Percentiles rank a stretch among this genome's conserved stretches.
These are phyloP conservation scores for Lophotis ruficrista DNA, from an alignment of 2,113 vertebrate species.

Conservation along the genomic window DNA sequence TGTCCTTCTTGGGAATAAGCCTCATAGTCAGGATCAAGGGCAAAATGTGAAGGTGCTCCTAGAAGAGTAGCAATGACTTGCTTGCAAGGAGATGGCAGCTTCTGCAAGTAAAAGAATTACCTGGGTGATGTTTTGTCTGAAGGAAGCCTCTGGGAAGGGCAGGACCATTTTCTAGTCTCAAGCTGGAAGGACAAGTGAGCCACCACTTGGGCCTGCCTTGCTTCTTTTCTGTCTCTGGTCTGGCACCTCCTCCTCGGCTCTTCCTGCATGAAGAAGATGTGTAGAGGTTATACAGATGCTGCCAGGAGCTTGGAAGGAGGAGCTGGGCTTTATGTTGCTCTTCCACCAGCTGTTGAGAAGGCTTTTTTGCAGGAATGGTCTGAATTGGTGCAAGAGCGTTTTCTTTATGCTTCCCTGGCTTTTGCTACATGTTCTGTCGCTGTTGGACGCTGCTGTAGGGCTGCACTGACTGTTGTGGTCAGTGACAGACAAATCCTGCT, in stretches of 20 bases:
- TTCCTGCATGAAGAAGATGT: background rate
- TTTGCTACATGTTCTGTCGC: background rate
- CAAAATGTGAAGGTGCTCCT: background rate
- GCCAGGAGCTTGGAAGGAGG: background rate
- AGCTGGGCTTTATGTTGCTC: accelerated
- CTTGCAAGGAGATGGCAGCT: background rate
- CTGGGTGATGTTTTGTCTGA: background rate
- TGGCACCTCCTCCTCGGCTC: background rate
- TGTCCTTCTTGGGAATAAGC: background rate
- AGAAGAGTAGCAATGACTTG: background rate
- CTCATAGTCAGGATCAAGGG: background rate
- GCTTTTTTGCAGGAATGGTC: background rate
- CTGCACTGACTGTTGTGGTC: background rate
- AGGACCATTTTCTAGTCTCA: background rate
- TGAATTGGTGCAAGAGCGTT: background rate
- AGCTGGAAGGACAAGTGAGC: background rate
- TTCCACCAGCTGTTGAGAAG: background rate
- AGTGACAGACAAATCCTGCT: background rate
- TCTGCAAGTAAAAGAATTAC: background rate
- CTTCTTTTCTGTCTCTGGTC: background rate
- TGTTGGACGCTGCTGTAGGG: background rate
- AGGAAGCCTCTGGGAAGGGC: background rate
- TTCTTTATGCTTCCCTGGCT: background rate
- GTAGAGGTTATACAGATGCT: background rate
- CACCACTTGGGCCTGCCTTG: background rate